Conservation (phyloP, 1,140 invertebrate species). For the Trigoniulus corallinus region DNA sequence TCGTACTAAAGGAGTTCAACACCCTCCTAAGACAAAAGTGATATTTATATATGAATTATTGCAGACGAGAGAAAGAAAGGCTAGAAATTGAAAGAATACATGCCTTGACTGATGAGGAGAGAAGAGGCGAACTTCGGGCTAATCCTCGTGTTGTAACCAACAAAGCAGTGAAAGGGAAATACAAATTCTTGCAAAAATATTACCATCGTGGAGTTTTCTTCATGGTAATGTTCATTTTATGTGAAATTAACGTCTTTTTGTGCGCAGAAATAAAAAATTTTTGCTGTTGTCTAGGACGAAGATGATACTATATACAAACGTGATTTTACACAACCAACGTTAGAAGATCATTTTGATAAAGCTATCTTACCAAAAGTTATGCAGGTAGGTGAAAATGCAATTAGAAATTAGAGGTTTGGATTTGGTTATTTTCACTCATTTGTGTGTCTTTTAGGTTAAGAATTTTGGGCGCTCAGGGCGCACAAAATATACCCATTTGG, state of each 20-base stretch:
- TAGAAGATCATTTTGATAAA: conserved; percentile 99
- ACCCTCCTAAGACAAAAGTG: neutral
- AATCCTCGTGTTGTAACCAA: conserved; percentile 92
- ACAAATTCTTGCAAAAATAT: conserved; percentile 99
- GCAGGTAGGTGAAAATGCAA: conserved; percentile 44
- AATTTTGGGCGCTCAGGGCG: conserved; percentile 97
- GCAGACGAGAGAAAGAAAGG: conserved; percentile 61
- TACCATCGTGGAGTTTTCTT: conserved; percentile 98
- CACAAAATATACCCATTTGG: conserved; percentile 97
- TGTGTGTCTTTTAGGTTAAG: conserved; percentile 50
- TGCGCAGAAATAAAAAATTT: too few species aligned
- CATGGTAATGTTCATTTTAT: conserved; percentile 32
- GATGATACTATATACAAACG: conserved; percentile 86
- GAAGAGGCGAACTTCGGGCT: conserved; percentile 65
- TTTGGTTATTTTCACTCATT: neutral
- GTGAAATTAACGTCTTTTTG: neutral
- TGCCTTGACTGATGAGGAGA: conserved; percentile 93
- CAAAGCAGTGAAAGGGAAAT: conserved; percentile 93
- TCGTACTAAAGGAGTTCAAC: neutral
- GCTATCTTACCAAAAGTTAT: conserved; percentile 97
- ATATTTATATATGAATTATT: too few species aligned
- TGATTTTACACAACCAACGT: conserved; percentile 89
- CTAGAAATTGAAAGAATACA: conserved; percentile 78
- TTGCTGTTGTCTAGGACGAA: conserved; percentile 41
- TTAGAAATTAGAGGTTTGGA: too few species aligned